Evolutionary conservation across 2,888 invertebrate genomes (phyloP).

Genomic region (Spatulosminthurus flaviceps): DNA sequence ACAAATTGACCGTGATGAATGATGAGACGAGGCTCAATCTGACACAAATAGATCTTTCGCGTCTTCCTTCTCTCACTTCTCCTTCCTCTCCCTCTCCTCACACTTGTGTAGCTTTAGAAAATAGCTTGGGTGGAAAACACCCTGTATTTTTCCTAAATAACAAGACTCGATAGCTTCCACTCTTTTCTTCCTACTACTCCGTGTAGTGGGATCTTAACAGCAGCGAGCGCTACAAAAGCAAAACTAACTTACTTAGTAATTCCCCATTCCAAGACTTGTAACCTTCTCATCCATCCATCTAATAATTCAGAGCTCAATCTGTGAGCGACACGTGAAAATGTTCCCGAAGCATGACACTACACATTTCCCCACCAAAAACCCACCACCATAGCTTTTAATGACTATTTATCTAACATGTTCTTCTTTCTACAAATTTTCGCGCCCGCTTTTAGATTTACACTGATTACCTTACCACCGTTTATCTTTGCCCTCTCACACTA

Average conservation of each 20-base stretch:
- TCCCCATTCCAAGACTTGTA: neutral
- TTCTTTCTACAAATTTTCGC: slow-evolving; percentile 44
- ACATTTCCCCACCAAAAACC: slow-evolving; percentile 8
- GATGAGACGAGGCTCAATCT: slow-evolving; percentile 61
- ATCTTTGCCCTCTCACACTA: too few species aligned
- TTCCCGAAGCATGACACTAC: neutral
- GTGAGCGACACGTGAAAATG: slow-evolving; percentile 25
- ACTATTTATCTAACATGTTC: slow-evolving; percentile 27
- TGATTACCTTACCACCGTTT: too few species aligned
- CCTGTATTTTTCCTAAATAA: too few species aligned
- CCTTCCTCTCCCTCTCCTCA: slow-evolving; percentile 23
- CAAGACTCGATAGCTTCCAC: neutral
- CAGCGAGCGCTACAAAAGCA: too few species aligned
- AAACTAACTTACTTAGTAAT: too few species aligned
- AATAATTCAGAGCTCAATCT: slow-evolving; percentile 29
- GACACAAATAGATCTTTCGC: slow-evolving; percentile 59
- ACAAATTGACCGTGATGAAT: slow-evolving; percentile 63
- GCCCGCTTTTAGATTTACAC: too few species aligned
- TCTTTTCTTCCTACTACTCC: too few species aligned
- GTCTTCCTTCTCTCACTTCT: slow-evolving; percentile 34
- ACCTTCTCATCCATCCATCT: slow-evolving; percentile 26
- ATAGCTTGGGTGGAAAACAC: too few species aligned
- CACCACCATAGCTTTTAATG: slow-evolving; percentile 37
- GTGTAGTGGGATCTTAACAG: too few species aligned
- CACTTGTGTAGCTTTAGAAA: neutral